phyloP scores from a whole-genome alignment of 1,140 invertebrate genomes.

The Lineus longissimus region DNA sequence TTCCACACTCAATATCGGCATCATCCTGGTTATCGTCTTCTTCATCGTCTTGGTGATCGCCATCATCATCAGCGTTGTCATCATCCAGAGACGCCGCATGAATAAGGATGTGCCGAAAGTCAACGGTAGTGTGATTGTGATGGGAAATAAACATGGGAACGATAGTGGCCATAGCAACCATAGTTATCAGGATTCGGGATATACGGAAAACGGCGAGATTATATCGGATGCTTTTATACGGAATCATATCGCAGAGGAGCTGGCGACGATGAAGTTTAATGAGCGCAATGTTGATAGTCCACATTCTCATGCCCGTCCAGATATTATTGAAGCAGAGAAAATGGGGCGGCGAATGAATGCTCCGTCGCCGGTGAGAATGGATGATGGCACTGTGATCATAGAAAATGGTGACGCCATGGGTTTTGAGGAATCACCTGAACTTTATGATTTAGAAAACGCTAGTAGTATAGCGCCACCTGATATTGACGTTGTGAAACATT shows the following conservation, averaged over 20 bases:
- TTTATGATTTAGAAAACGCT: constrained; percentile 94
- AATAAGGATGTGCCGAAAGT: constrained; percentile 68
- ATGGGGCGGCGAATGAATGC: constrained; percentile 70
- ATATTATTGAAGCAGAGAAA: constrained; percentile 88
- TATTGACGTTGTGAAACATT: constrained; percentile 94
- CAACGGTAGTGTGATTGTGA: constrained; percentile 33
- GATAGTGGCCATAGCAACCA: constrained; percentile 18
- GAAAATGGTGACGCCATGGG: constrained; percentile 60
- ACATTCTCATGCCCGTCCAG: constrained; percentile 65
- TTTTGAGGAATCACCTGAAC: constrained; percentile 78
- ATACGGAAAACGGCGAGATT: constrained; percentile 41
- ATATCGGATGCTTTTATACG: constrained; percentile 40
- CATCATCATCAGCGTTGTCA: constrained; percentile 84
- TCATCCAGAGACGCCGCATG: constrained; percentile 79
- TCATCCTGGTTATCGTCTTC: constrained; percentile 44
- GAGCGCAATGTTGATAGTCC: constrained; percentile 65
- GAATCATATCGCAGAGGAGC: constrained; percentile 60
- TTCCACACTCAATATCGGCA: constrained; percentile 29
- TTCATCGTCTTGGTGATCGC: constrained; percentile 40
- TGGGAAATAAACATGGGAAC: constrained; percentile 23
- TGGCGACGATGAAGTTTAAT: constrained; percentile 72
- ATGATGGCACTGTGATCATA: constrained; percentile 51
- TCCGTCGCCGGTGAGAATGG: constrained; percentile 39
- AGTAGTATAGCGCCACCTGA: constrained; percentile 95
- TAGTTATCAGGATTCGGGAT: constrained; percentile 42